These are phyloP conservation scores for Heptranchias perlo DNA, from an alignment of 2,113 vertebrate genomes.

Conservation along the genomic window DNA sequence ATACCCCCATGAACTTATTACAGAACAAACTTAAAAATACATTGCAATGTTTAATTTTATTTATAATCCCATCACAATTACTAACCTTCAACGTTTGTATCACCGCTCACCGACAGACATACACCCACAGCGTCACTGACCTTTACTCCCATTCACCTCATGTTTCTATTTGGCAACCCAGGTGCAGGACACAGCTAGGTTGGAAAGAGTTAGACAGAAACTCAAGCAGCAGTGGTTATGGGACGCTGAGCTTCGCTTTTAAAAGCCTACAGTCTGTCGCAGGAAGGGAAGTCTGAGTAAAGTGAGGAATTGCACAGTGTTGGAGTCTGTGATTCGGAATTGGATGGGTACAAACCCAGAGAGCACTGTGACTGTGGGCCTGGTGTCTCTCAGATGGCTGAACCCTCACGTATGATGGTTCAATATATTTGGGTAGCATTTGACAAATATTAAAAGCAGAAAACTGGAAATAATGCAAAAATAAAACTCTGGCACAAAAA, in stretches of 20 bases:
- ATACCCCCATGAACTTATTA: not conserved
- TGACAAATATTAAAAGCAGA: not conserved
- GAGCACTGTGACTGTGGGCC: not conserved
- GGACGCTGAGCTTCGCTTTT: not conserved
- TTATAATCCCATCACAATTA: not conserved
- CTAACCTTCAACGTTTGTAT: not conserved
- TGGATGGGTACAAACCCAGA: not conserved
- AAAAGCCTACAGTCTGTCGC: no score
- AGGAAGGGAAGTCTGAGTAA: not conserved
- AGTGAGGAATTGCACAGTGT: not conserved
- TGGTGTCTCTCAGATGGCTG: no score
- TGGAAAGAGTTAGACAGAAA: rapidly evolving
- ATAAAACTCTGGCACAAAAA: no score
- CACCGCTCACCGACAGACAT: not conserved
- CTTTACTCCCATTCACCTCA: not conserved
- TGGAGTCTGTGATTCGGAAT: not conserved
- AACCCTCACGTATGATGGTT: no score
- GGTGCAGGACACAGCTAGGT: no score
- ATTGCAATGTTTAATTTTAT: not conserved
- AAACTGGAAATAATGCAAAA: not conserved
- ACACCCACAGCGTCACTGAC: not conserved
- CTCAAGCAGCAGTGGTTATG: not conserved
- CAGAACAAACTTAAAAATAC: not conserved
- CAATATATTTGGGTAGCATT: no score
- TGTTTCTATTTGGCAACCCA: no score